Evolutionary conservation across 2,797 vertebrate species (phyloP).

Genomic region (Syncerus caffer): DNA sequence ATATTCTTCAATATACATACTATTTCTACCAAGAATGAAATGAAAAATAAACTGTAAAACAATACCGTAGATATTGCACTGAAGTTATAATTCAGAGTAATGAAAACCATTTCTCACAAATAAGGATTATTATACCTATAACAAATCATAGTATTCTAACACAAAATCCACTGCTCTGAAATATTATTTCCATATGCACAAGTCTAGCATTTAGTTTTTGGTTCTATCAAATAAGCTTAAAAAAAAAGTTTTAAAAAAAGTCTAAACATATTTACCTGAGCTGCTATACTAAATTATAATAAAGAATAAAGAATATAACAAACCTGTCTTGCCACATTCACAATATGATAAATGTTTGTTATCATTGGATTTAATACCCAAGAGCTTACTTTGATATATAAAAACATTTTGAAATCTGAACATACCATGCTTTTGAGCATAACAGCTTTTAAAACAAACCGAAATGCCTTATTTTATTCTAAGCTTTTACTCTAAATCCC

Average conservation of each 20-base stretch:
- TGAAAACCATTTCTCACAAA: slow-evolving; percentile 29
- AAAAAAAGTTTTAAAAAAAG: neutral
- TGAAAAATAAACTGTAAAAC: slow-evolving; percentile 35
- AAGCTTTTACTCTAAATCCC: neutral
- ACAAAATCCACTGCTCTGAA: slow-evolving; percentile 5
- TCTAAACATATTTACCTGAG: slow-evolving; percentile 51
- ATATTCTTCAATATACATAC: neutral
- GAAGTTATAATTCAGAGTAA: slow-evolving; percentile 34
- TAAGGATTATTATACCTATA: slow-evolving; percentile 11
- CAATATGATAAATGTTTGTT: slow-evolving; percentile 7
- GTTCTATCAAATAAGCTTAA: slow-evolving; percentile 41
- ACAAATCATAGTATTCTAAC: slow-evolving; percentile 33
- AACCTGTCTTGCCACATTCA: slow-evolving; percentile 56
- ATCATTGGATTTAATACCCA: slow-evolving; percentile 9
- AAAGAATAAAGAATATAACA: slow-evolving; percentile 44
- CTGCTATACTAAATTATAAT: slow-evolving; percentile 69
- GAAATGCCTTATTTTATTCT: neutral
- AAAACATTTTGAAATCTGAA: slow-evolving; percentile 51
- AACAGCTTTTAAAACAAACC: slow-evolving; percentile 43
- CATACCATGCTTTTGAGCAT: neutral
- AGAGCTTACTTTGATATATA: slow-evolving; percentile 11
- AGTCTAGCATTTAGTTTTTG: slow-evolving; percentile 39
- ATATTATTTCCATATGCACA: slow-evolving; percentile 29
- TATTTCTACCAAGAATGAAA: slow-evolving; percentile 38
- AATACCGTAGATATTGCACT: neutral